phyloP scores from a whole-genome alignment of 2,797 vertebrate species.

The Centroberyx gerrardi region DNA sequence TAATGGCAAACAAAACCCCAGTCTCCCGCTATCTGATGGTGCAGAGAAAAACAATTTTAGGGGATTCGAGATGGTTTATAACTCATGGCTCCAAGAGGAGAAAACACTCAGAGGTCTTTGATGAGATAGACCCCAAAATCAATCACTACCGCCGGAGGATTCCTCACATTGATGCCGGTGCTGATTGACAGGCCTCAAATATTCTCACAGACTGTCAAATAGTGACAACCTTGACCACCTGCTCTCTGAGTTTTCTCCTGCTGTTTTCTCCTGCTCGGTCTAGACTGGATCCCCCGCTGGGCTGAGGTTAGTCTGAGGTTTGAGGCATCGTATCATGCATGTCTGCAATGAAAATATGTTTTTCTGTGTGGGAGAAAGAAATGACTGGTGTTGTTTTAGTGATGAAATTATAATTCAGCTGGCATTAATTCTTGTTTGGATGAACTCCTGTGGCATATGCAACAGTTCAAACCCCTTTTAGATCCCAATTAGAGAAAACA shows the following conservation, averaged over 20 bases:
- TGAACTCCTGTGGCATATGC: constrained; percentile 35
- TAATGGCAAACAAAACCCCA: constrained; percentile 77
- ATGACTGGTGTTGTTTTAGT: not conserved
- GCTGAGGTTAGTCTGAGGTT: constrained; percentile 28
- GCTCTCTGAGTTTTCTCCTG: not conserved
- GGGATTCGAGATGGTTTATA: constrained; percentile 75
- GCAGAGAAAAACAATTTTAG: constrained; percentile 79
- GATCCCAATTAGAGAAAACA: constrained; percentile 26
- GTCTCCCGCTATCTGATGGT: constrained; percentile 73
- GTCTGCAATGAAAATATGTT: constrained; percentile 3
- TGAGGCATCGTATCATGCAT: not conserved
- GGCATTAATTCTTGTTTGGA: constrained; percentile 42
- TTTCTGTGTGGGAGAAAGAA: not conserved
- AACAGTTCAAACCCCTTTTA: constrained; percentile 32
- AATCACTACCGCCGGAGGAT: constrained; percentile 69
- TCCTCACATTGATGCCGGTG: constrained; percentile 52
- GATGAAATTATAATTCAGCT: constrained; percentile 14
- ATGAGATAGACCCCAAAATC: constrained; percentile 79
- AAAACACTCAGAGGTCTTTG: constrained; percentile 74
- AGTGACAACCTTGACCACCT: constrained; percentile 47
- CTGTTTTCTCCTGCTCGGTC: constrained; percentile 7
- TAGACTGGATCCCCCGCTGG: constrained; percentile 26
- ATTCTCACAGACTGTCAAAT: constrained; percentile 41
- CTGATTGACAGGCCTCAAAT: constrained; percentile 72
- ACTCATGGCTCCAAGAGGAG: constrained; percentile 58